These are phyloP conservation scores for Lasioglossum vierecki DNA, from an alignment of 2,888 invertebrate species.

Conservation along the genomic window DNA sequence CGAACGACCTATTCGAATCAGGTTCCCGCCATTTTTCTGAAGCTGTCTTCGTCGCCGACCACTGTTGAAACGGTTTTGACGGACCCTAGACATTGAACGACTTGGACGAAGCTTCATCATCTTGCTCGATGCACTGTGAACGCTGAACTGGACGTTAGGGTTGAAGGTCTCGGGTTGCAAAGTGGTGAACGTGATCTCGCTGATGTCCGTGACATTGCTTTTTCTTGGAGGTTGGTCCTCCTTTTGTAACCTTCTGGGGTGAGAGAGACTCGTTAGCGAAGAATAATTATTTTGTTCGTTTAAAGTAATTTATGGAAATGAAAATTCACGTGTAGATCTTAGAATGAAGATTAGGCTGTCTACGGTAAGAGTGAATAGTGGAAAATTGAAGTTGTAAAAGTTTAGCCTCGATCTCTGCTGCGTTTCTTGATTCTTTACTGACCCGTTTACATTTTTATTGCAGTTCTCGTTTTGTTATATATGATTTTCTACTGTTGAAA, in stretches of 20 bases:
- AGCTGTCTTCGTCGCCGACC: conserved; percentile 41
- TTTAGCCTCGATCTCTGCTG: not conserved
- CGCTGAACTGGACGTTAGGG: not conserved
- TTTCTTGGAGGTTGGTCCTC: not conserved
- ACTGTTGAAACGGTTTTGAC: not conserved
- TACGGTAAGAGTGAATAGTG: too few species aligned
- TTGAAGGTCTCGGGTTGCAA: not conserved
- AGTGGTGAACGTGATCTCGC: conserved; percentile 47
- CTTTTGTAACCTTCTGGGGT: conserved; percentile 2
- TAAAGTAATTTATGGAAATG: not conserved
- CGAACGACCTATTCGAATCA: conserved; percentile 35
- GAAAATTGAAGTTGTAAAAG: not conserved
- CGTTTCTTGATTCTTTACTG: not conserved
- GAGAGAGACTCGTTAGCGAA: not conserved
- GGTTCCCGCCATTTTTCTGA: not conserved
- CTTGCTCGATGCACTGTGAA: not conserved
- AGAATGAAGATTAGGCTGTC: not conserved
- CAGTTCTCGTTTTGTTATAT: too few species aligned
- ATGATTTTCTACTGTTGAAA: too few species aligned
- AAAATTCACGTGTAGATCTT: not conserved
- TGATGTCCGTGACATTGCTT: not conserved
- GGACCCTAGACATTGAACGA: not conserved
- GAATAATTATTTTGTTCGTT: not conserved
- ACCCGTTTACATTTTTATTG: too few species aligned
- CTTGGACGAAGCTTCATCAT: not conserved